Evolutionary conservation across 2,888 invertebrate species (phyloP), one percentile per base, ranked within the genome.

Genomic region (Scrobipalpa costella): DNA sequence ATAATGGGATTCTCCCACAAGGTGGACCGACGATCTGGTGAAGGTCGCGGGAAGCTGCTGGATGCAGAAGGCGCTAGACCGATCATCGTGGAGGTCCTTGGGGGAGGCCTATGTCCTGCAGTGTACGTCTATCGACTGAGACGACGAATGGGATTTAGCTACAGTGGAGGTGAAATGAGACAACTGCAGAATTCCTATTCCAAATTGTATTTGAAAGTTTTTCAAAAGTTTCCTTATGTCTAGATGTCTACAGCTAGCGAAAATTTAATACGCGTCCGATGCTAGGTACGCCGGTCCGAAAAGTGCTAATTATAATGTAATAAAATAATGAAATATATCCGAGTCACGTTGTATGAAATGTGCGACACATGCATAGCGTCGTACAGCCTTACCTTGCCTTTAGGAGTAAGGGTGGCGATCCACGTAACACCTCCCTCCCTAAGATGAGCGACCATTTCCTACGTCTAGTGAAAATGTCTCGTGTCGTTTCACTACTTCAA

Each of bases 401-500:
- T 40, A 40, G 40, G 40, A 13, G 13, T 40, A 40, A 13, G 40
- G 40, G 3, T 13, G 40, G 40, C 40, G 40, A 13, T 40, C 40
- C 40, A 40, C 40, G 40, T 40, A 40, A 40, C 40, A 40, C 40
- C 40, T 57, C 57, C 38, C 57, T 57, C 17, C 57, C 57, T 34
- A 36, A 57, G 36, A 57, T 36, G 36, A 57, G 36, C 57, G 57
- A 57, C 57, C 36, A 57, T 57, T 57, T 57, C n/a, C 57, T 36
- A 57, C 36, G 57, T 57, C 57, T 57, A 57, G 15, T 57, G 57
- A 13, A 57, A 57, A 36, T 57, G 57, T 57, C 36, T 38, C 57
- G 13, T 57, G n/a, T 15, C 38, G 38, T 36, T 38, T 57, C 17
- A 17, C 38, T 5, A 38, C 15, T 19, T 34, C 38, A 15, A 19